Evolutionary conservation across 1,140 invertebrate genomes (phyloP).

Genomic region (Dendroctonus valens): DNA sequence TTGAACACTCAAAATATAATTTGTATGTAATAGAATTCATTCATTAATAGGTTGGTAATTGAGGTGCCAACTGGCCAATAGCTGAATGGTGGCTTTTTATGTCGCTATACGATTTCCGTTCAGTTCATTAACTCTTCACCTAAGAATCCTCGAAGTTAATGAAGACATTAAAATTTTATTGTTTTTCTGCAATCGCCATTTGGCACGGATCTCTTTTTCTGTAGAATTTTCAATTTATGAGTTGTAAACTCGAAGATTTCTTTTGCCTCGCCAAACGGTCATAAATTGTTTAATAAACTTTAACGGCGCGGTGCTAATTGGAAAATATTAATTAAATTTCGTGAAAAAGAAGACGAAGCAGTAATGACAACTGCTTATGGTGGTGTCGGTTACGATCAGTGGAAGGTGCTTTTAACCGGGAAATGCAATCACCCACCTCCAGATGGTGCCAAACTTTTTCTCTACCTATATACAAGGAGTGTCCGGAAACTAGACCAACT

Average conservation of each 20-base stretch:
- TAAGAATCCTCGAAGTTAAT: slow-evolving; percentile 25
- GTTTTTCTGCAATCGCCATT: slow-evolving; percentile 19
- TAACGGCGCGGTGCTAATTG: slow-evolving; percentile 20
- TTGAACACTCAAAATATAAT: no score
- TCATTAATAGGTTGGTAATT: no score
- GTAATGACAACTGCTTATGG: background rate
- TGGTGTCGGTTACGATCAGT: background rate
- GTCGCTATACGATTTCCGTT: no score
- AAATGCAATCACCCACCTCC: no score
- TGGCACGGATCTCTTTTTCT: slow-evolving; percentile 24
- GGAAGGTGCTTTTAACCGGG: no score
- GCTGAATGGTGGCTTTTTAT: no score
- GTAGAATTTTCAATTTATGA: slow-evolving; percentile 26
- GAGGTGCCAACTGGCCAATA: no score
- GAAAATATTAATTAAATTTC: slow-evolving; percentile 29
- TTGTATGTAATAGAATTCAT: no score
- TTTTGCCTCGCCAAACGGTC: slow-evolving; percentile 18
- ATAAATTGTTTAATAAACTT: slow-evolving; percentile 30
- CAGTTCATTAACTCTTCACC: slow-evolving; percentile 6
- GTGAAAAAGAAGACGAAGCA: background rate
- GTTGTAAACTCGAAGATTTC: slow-evolving; percentile 21
- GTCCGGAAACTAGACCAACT: no score
- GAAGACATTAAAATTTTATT: slow-evolving; percentile 27
- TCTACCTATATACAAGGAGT: no score
- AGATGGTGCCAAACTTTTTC: no score